Conservation (phyloP, 1,140 invertebrate species). For the Atta texana region DNA sequence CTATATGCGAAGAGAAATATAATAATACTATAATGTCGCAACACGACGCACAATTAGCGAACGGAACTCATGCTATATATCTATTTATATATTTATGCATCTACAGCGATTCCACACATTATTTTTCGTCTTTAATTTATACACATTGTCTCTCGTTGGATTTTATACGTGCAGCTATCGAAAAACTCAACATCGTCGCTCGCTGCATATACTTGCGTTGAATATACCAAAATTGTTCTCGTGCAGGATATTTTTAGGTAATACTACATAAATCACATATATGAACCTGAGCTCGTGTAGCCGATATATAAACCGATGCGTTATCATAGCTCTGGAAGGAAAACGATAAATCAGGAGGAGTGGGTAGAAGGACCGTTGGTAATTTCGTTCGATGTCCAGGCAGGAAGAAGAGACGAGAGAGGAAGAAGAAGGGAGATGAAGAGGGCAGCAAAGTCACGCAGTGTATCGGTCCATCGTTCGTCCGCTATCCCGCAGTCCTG, state of each 20-base stretch:
- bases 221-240: constrained; percentile 20
- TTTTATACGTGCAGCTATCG: not conserved
- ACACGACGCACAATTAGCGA: constrained; percentile 38
- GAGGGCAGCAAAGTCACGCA: not conserved
- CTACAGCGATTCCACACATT: not conserved
- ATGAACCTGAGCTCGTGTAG: not conserved
- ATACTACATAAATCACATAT: constrained; percentile 37
- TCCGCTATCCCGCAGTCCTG: not conserved
- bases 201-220: not conserved
- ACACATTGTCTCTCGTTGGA: constrained; percentile 11
- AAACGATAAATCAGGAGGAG: constrained; percentile 54
- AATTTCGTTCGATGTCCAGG: constrained; percentile 44
- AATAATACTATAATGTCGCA: constrained; percentile 39
- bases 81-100: not conserved
- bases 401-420: not conserved
- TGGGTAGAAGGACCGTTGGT: constrained; percentile 21
- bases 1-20: not conserved
- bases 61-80: constrained; percentile 18
- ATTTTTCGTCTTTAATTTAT: constrained; percentile 30
- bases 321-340: constrained; percentile 34
- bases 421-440: no score
- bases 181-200: constrained; percentile 11
- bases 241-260: not conserved
- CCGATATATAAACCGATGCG: constrained; percentile 46
- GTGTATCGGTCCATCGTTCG: constrained; percentile 20